Evolutionary conservation across 1,140 invertebrate species (phyloP), one percentile per base, ranked within the genome.

Genomic region (Atta texana): DNA sequence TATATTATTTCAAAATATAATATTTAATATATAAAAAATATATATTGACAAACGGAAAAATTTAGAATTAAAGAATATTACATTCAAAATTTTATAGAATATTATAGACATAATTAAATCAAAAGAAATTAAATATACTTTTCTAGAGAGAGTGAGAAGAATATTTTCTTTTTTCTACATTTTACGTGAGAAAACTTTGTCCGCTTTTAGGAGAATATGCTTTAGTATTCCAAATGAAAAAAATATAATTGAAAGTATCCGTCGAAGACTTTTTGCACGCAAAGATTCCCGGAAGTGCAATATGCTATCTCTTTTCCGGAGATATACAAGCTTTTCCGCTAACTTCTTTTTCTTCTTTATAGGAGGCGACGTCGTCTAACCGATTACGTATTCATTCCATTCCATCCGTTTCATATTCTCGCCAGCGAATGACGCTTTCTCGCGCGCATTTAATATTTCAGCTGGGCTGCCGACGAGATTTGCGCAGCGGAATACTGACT

Each of bases 361-460:
- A 74, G 28, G 8, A 75, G 55, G 53, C 55, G 44, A 84, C 69
- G 69, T 75, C 80, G 80, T 74, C 80, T 75, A 84, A 84, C 69
- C 69, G 80, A 75, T 84, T 84, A 84, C 55, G 55, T 84, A 84
- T 84, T 84, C 69, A 84, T 84, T 84, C 44, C 69, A 75, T 74
- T 61, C 69, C 69, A 57, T 84, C 68, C 80, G 80, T 49, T 84
- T 84, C 69, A 84, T 84, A 84, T 84, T 75, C 80, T 72, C 80
- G 24, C 80, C 24, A 57, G 69, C 80, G 69, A 84, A 84, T 84
- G 80, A 84, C 80, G 39, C 69, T 84, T 61, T 84, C 80, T 84
- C 80, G 80, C 68, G 69, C 69, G 69, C 69, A 69, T 74, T 84
- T 84, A 84, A 84, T 84, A 84, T 84, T 84, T 84, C 69, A 84